Conservation (phyloP, 2,888 invertebrate species). For the Ceratothoa steindachneri region DNA sequence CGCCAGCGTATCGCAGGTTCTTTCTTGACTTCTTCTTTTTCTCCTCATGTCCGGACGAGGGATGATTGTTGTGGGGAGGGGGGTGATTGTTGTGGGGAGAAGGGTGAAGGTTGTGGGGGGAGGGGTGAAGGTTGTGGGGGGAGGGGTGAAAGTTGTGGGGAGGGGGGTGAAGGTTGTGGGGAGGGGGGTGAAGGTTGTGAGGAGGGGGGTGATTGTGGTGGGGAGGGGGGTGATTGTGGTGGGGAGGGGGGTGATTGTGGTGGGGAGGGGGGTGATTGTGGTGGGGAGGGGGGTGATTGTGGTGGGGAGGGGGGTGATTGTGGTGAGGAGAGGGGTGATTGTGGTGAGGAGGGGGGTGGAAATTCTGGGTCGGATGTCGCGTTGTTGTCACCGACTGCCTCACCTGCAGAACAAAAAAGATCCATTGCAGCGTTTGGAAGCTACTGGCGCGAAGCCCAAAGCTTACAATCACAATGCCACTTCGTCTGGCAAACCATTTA, state of each 20-base stretch:
- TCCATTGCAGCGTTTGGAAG: background rate
- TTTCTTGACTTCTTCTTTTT: slow-evolving; percentile 58
- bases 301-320: too few relatives aligned
- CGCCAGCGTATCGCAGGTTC: slow-evolving; percentile 85
- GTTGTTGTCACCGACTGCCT: background rate
- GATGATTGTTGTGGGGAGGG: background rate
- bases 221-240: too few relatives aligned
- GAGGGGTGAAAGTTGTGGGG: background rate
- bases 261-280: too few relatives aligned
- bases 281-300: too few relatives aligned
- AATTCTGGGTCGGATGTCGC: background rate
- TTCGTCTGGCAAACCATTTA: too few relatives aligned
- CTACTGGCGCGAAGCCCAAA: too few relatives aligned
- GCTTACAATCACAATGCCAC: too few relatives aligned
- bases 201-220: too few relatives aligned
- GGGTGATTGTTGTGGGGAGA: background rate
- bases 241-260: too few relatives aligned
- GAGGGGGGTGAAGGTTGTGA: too few relatives aligned
- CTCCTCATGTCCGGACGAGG: slow-evolving; percentile 48
- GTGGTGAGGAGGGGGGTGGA: background rate
- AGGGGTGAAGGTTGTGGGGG: background rate
- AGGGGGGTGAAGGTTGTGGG: too few relatives aligned
- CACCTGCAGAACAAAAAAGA: background rate
- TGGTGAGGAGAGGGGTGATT: too few relatives aligned
- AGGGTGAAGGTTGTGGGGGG: background rate